Base-by-base conservation (phyloP, 1,140 invertebrate species). In the Magallana angulata region DNA sequence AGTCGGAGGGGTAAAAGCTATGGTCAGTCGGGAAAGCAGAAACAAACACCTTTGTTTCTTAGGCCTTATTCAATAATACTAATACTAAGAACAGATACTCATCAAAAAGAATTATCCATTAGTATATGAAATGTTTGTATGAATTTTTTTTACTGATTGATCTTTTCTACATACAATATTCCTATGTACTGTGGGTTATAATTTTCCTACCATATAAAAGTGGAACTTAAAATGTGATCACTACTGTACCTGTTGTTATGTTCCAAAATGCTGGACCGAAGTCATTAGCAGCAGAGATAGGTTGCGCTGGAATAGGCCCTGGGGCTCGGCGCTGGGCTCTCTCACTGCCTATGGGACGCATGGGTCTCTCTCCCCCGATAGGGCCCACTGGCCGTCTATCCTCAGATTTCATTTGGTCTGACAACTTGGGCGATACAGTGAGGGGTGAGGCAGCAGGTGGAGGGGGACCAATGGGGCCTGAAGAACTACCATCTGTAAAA, bases 341-440 rank as follows among this genome's bases (percentile, higher is more conserved):
- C 76, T 92, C 92, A 14, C 88, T 85, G n/a, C 88, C 88, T 68
- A 89, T 89, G 9, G 90, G 71, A 84, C 87, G 30, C 89, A 86
- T 80, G 7, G 68, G 68, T 30, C 68, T 9, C 24, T 92, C 91
- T 59, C 90, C 91, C 59, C 92, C 92, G 11, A 93, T 92, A 24
- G 92, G 93, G 58, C 91, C 85, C 58, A 90, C 90, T 57, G 89
- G 90, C 7, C 90, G 85, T 24, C 91, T 68, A 24, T 93, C 92
- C 7, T 90, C 82, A 7, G 62, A 84, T 16, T 89, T 90, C 18
- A 90, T 86, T 60, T 86, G 87, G 11, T 91, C 90, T 16, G 89
- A 76, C 48, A 91, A 76, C 18, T 92, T 91, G 14, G 92, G 90
- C 24, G 91, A 92, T 24, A 89, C 85, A 16, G 90, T 85, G 9